Conservation (phyloP, 2,797 vertebrate species). For the Columba guinea region DNA sequence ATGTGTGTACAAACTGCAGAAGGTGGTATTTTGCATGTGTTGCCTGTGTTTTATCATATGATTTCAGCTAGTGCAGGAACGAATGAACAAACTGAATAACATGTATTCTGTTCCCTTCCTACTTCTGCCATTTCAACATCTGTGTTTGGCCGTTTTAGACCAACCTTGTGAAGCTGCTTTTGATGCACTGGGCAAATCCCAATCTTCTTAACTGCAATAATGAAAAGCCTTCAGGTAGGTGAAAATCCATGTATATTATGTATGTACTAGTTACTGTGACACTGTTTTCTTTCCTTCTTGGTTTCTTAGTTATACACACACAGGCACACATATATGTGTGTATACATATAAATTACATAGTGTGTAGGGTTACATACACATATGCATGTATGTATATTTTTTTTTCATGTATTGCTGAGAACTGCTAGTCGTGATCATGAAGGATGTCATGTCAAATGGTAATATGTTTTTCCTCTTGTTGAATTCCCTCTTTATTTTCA, state of each 20-base stretch:
- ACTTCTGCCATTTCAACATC: not conserved
- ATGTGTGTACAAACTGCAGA: not conserved
- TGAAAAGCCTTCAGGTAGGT: conserved; percentile 93
- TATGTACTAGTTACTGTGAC: not conserved
- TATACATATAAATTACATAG: not conserved
- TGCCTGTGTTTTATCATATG: not conserved
- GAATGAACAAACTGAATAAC: not conserved
- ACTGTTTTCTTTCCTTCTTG: not conserved
- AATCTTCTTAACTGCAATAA: conserved; percentile 89
- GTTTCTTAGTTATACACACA: not conserved
- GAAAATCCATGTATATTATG: not conserved
- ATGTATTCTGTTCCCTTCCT: not conserved
- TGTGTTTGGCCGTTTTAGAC: conserved; percentile 77
- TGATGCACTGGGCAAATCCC: conserved; percentile 87
- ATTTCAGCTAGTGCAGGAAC: not conserved
- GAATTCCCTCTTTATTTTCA: not conserved
- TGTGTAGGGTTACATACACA: not conserved
- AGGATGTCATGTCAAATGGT: not conserved
- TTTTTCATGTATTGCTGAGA: not conserved
- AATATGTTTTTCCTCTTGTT: not conserved
- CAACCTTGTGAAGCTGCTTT: conserved; percentile 87
- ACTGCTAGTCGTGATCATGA: not conserved
- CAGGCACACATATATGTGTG: not conserved
- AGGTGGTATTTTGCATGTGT: not conserved
- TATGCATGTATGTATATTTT: accelerated